These are phyloP conservation scores for Arenaria interpres DNA, from an alignment of 2,113 vertebrate genomes.

Conservation along the genomic window DNA sequence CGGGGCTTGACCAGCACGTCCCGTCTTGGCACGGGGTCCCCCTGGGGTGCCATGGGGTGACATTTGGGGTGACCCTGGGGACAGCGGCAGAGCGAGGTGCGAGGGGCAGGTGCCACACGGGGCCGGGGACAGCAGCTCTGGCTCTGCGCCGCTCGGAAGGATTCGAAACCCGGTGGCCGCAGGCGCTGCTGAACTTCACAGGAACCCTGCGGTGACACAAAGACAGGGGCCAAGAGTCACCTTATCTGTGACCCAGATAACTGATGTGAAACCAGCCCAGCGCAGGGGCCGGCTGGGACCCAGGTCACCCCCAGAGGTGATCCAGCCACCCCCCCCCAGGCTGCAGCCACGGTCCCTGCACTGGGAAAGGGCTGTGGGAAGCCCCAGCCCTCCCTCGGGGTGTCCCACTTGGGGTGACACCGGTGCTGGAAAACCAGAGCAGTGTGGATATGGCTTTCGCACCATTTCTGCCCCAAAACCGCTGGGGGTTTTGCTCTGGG, in stretches of 20 bases:
- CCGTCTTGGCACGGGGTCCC: accelerated
- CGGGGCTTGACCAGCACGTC: accelerated
- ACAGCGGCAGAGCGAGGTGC: accelerated
- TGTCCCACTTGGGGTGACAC: accelerated
- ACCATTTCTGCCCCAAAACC: neutral
- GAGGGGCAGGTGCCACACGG: accelerated
- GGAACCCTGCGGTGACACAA: neutral
- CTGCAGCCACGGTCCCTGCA: accelerated
- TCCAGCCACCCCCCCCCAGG: no score
- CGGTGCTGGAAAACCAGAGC: accelerated
- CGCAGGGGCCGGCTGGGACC: accelerated
- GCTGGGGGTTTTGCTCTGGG: accelerated
- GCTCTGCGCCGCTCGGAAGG: accelerated
- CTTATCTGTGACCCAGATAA: neutral
- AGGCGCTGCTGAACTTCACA: neutral
- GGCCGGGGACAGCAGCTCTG: accelerated
- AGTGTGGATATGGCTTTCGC: accelerated
- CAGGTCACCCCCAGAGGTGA: accelerated
- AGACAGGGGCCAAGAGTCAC: neutral
- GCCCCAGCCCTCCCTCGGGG: accelerated
- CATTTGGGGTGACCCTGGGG: accelerated
- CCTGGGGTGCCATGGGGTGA: accelerated
- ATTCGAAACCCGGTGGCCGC: neutral
- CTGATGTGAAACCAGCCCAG: neutral
- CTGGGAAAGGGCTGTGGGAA: neutral